Percentiles rank a stretch among this genome's conserved stretches.
These are phyloP conservation scores for Pectinophora gossypiella DNA, from an alignment of 1,140 invertebrate species.

Conservation along the genomic window DNA sequence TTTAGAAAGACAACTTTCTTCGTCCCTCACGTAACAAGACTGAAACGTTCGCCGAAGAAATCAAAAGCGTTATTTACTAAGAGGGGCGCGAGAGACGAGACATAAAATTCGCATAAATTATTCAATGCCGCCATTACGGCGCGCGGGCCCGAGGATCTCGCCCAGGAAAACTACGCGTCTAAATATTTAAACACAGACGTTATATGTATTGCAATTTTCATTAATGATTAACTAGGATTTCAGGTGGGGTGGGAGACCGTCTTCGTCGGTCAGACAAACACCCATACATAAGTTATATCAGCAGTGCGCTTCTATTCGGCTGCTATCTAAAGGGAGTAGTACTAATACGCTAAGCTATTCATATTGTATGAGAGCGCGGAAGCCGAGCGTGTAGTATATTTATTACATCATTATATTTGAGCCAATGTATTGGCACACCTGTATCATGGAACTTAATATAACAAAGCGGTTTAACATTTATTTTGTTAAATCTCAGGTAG, in stretches of 20 bases:
- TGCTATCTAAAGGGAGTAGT: conserved; percentile 43
- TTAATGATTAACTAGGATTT: conserved; percentile 61
- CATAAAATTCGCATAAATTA: conserved; percentile 67
- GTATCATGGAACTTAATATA: no score
- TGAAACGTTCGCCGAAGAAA: conserved; percentile 22
- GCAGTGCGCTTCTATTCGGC: conserved; percentile 31
- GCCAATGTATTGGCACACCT: conserved; percentile 11
- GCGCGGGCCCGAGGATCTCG: conserved; percentile 17
- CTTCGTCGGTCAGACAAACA: conserved; percentile 33
- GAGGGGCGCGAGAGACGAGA: conserved; percentile 35
- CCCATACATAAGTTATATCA: conserved; percentile 59
- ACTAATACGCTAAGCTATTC: conserved; percentile 22
- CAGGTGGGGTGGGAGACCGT: conserved; percentile 34
- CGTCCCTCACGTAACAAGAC: not conserved
- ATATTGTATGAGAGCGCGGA: conserved; percentile 23
- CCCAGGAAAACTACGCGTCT: conserved; percentile 49
- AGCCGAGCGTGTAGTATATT: conserved; percentile 18
- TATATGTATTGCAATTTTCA: conserved; percentile 72
- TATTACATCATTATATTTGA: conserved; percentile 22
- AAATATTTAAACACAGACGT: conserved; percentile 62
- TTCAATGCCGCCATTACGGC: conserved; percentile 54
- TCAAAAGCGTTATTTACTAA: conserved; percentile 59
- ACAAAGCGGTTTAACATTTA: no score
- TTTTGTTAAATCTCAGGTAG: no score
- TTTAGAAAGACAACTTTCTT: no score